phyloP scores from a whole-genome alignment of 2,797 vertebrate species.

The Centropyge bicolor region DNA sequence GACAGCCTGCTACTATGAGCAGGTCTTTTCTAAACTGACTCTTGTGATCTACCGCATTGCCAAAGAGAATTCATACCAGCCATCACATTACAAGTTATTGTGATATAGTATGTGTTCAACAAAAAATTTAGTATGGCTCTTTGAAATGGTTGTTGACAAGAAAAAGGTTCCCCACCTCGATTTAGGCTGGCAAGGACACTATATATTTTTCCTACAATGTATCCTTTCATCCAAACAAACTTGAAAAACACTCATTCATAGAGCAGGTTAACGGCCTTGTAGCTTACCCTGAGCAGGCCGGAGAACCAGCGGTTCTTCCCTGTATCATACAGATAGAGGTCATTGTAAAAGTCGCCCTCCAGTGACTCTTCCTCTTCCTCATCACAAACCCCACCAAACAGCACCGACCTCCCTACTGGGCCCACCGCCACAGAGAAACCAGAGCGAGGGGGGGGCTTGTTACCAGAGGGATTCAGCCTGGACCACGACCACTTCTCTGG shows the following conservation, averaged over 20 bases:
- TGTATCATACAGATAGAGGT: conserved; percentile 91
- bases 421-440: conserved; percentile 89
- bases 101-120: too few relatives aligned
- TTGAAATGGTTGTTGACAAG: too few relatives aligned
- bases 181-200: too few relatives aligned
- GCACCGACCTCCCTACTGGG: conserved; percentile 86
- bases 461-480: conserved; percentile 89
- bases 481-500: conserved; percentile 93
- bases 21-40: too few relatives aligned
- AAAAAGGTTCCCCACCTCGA: too few relatives aligned
- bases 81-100: too few relatives aligned
- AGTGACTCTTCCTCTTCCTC: conserved; percentile 95
- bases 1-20: too few relatives aligned
- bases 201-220: not conserved
- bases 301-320: conserved; percentile 93
- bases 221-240: not conserved
- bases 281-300: conserved; percentile 88
- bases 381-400: conserved; percentile 95
- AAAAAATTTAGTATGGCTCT: too few relatives aligned
- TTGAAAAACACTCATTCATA: not conserved
- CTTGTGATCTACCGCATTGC: too few relatives aligned
- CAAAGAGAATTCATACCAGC: too few relatives aligned
- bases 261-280: not conserved
- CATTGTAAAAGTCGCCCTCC: conserved; percentile 94
- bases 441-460: conserved; percentile 90